phyloP scores from a whole-genome alignment of 2,797 vertebrate species.

The Malurus leucopterus region DNA sequence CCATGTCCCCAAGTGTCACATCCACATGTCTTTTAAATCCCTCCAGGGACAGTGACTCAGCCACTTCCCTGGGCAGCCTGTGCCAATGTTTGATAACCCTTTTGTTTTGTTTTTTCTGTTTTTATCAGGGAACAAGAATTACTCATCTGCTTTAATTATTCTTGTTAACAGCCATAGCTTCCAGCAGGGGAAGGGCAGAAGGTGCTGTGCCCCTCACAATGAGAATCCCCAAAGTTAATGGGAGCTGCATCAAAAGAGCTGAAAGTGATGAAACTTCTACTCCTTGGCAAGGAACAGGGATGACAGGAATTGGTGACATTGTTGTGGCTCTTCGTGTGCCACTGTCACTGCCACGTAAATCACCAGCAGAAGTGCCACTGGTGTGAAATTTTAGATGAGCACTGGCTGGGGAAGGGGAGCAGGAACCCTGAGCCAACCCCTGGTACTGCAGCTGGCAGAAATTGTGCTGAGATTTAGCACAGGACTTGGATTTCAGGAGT shows the following conservation, averaged over 20 bases:
- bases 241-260: not conserved
- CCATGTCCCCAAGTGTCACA: not conserved
- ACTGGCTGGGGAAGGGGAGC: not conserved
- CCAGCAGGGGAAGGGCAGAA: not conserved
- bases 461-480: not conserved
- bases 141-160: not conserved
- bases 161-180: not conserved
- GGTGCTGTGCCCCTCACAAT: not conserved
- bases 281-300: not conserved
- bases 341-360: not conserved
- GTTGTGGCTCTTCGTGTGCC: not conserved
- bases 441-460: not conserved
- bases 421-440: not conserved
- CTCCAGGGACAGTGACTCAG: not conserved
- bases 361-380: not conserved
- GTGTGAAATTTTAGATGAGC: not conserved
- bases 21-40: not conserved
- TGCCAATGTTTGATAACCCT: not conserved
- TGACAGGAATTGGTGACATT: not conserved
- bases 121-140: not conserved
- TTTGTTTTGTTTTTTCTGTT: not conserved
- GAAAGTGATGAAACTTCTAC: not conserved
- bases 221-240: not conserved
- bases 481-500: not conserved
- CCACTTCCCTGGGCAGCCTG: not conserved